phyloP scores from a whole-genome alignment of 2,113 vertebrate species.

The Burhinus oedicnemus region DNA sequence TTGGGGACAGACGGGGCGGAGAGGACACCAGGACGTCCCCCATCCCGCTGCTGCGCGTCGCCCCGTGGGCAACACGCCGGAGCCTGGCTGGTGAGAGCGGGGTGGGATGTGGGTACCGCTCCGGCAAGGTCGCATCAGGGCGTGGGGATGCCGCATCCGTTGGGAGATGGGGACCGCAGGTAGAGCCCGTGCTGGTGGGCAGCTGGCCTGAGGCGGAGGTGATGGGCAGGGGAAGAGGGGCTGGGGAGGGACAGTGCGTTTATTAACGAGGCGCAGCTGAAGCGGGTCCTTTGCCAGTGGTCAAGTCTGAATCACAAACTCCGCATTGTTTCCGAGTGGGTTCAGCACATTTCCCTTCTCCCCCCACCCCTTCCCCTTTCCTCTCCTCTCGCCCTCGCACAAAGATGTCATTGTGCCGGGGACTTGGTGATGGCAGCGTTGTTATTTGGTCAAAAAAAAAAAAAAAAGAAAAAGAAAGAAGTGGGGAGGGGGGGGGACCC shows the following conservation, averaged over 20 bases:
- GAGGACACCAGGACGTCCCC: neutral
- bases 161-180: neutral
- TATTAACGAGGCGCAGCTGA: slow-evolving; percentile 53
- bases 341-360: slow-evolving; percentile 42
- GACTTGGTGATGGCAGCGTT: slow-evolving; percentile 36
- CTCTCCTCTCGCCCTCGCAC: slow-evolving; percentile 52
- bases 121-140: fast-evolving
- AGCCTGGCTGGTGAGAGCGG: neutral
- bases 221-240: neutral
- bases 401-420: slow-evolving; percentile 72
- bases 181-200: neutral
- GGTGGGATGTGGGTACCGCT: neutral
- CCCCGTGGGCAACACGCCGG: neutral
- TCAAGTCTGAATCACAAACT: slow-evolving; percentile 67
- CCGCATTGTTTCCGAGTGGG: slow-evolving; percentile 54
- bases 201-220: neutral
- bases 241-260: slow-evolving; percentile 23
- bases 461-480: slow-evolving; percentile 18
- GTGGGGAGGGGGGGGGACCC: slow-evolving; percentile 5
- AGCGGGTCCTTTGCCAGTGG: slow-evolving; percentile 47
- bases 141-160: fast-evolving
- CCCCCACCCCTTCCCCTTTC: slow-evolving; percentile 36
- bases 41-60: neutral
- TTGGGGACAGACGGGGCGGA: fast-evolving
- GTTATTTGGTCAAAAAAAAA: slow-evolving; percentile 46